Evolutionary conservation across 2,113 vertebrate species (phyloP), one percentile per base, ranked within the genome.

Genomic region (Scortum barcoo): DNA sequence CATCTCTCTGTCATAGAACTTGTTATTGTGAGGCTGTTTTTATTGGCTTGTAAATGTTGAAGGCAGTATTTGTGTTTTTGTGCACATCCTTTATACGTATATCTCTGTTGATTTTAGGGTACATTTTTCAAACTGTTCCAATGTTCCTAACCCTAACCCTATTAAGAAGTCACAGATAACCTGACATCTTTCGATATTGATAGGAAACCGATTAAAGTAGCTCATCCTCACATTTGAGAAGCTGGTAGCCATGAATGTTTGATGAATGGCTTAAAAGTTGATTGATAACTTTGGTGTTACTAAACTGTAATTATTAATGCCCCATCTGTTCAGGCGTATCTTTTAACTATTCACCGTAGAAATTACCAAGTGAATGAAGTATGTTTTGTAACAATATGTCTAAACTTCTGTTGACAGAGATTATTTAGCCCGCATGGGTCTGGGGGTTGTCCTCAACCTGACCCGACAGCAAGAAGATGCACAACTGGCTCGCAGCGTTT

Each of bases 391-490:
- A 12, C 19, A 26, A 44, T 38, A n/a, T 44, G 50, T 38, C 20
- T 38, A 53, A 17, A 56, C 42, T 33, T 83, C 5, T 65, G 4
- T 62, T 54, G 17, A 70, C 89, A 99, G 98, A 92, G 98, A 99
- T 74, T 97, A 98, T 0, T 90, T 99, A 0, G 98, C 98, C 0
- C 97, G 97, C 0, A 94, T 98, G 1, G 98, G 98, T 0, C 94
- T 99, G 67, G 97, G 97, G 0, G 97, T 98, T 60, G 95, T 99
- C 75, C 95, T 99, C 85, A 98, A 97, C 86, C 92, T 99, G 77
- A 94, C 96, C 30, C 97, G 95, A 80, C 95, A 99, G 72, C 95
- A 96, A 14, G 97, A 97, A 0, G 95, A 97, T 0, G 95, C 96
- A 12, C 96, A 96, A 89, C 92, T 99, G 91, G 97, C 97, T 0